Percentiles rank a stretch among this genome's conserved stretches.
phyloP scores from a whole-genome alignment of 2,113 vertebrate genomes.

The Hippocampus abdominalis region DNA sequence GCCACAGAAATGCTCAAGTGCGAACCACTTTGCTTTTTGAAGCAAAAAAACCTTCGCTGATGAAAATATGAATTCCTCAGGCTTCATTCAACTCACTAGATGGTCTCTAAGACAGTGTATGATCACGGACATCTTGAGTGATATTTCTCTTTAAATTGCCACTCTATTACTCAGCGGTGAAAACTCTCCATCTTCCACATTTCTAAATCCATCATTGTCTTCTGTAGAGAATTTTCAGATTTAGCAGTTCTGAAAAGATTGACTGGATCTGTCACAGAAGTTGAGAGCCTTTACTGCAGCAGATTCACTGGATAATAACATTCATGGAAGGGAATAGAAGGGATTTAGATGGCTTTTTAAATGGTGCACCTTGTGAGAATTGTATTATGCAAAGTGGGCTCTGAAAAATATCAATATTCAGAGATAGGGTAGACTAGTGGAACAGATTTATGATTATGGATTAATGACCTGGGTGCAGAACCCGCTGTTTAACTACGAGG shows the following conservation, averaged over 20 bases:
- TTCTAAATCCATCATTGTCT: slow-evolving; percentile 35
- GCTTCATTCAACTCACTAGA: neutral
- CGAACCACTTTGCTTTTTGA: neutral
- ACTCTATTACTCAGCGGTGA: slow-evolving; percentile 15
- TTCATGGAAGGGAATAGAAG: slow-evolving; percentile 24
- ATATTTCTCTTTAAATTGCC: slow-evolving; percentile 1
- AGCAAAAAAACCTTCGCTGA: neutral
- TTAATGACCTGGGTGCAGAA: slow-evolving; percentile 21
- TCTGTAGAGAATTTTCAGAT: slow-evolving; percentile 27
- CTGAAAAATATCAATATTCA: slow-evolving; percentile 20
- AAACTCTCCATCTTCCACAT: slow-evolving; percentile 29
- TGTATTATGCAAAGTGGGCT: slow-evolving; percentile 24
- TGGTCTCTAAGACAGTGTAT: neutral
- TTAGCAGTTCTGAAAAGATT: slow-evolving; percentile 35
- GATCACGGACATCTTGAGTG: neutral
- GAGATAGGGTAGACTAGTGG: slow-evolving; percentile 12
- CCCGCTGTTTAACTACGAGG: slow-evolving; percentile 6
- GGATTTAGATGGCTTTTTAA: slow-evolving; percentile 39
- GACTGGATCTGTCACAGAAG: slow-evolving; percentile 33
- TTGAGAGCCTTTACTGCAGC: slow-evolving; percentile 30
- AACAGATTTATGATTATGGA: slow-evolving; percentile 24
- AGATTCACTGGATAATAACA: slow-evolving; percentile 33
- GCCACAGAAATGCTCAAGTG: too few species aligned
- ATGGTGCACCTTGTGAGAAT: slow-evolving; percentile 14
- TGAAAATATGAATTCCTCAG: neutral